Evolutionary conservation across 2,797 vertebrate species (phyloP), one percentile per base, ranked within the genome.

Genomic region (Brachyrhaphis roseni): DNA sequence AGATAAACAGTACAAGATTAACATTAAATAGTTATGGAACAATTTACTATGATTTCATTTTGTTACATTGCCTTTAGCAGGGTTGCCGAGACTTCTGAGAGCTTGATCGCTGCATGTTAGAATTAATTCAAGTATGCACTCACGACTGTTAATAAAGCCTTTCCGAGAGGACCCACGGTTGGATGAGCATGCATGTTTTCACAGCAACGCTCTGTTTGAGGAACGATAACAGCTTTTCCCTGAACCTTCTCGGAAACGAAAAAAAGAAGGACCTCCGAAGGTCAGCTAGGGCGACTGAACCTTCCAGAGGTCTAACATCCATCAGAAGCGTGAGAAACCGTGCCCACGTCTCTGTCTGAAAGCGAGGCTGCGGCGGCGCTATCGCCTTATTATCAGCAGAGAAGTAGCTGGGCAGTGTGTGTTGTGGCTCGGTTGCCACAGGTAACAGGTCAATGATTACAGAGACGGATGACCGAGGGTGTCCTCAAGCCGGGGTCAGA

Each of bases 361-460:
- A 46, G 68, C 51, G 47, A 76, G 46, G 57, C 57, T 34, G 78
- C 74, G 59, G 70, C 64, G 70, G 72, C 8, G 13, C 82, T 87
- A 90, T 92, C 84, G n/a, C 82, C 82, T 79, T 76, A 73, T 85
- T 93, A 93, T 94, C 90, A 86, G 84, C 75, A 74, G 74, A 49
- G 47, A 79, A 8, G 78, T 46, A 82, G 73, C 45, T 55, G 88
- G 88, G 86, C 88, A 82, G 90, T 87, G 80, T 91, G 86, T 88
- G 87, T 88, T 90, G 87, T 78, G 77, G 84, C 77, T 78, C 55
- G 43, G 91, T 93, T 93, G 90, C 94, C 87, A 85, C 90, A 88
- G 92, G 94, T 91, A 90, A 92, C 91, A 82, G 84, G 94, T 95
- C 85, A 96, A 95, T 95, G 90, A 95, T 95, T 96, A 95, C 88